phyloP scores from a whole-genome alignment of 2,888 invertebrate genomes.

The Argynnis bischoffii region DNA sequence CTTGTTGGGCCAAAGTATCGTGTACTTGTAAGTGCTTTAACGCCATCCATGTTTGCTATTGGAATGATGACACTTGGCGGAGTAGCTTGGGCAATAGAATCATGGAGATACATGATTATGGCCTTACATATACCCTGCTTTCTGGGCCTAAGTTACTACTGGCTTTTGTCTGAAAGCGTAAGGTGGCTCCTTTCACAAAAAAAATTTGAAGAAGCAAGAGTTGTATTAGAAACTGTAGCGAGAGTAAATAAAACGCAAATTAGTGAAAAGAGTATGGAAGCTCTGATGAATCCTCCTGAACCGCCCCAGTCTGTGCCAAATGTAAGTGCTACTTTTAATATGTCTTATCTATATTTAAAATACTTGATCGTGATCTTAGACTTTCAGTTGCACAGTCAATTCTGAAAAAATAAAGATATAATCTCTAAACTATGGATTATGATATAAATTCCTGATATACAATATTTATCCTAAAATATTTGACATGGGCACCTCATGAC shows the following conservation, averaged over 20 bases:
- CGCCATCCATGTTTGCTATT: conserved; percentile 86
- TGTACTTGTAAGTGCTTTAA: conserved; percentile 86
- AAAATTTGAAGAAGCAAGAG: conserved; percentile 83
- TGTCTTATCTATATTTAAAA: no score
- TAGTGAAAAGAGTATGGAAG: conserved; percentile 70
- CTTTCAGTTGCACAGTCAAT: no score
- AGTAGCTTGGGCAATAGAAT: conserved; percentile 84
- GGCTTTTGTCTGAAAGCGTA: conserved; percentile 85
- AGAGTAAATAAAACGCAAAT: conserved; percentile 82
- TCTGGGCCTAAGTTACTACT: conserved; percentile 84
- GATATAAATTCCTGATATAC: no score
- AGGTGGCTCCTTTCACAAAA: conserved; percentile 89
- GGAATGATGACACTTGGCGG: conserved; percentile 87
- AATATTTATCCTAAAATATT: no score
- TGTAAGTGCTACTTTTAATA: conserved; percentile 13
- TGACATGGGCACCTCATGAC: no score
- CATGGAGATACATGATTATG: conserved; percentile 86
- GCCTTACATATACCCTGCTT: conserved; percentile 86
- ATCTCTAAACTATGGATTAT: no score
- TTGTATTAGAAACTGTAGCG: conserved; percentile 83
- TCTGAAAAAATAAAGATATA: no score
- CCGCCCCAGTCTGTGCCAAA: background rate
- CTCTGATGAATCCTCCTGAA: conserved; percentile 57
- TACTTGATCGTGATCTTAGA: no score
- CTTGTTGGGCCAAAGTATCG: conserved; percentile 88